Evolutionary conservation across 2,113 vertebrate species (phyloP), one percentile per base, ranked within the genome.

Genomic region (Stercorarius parasiticus): DNA sequence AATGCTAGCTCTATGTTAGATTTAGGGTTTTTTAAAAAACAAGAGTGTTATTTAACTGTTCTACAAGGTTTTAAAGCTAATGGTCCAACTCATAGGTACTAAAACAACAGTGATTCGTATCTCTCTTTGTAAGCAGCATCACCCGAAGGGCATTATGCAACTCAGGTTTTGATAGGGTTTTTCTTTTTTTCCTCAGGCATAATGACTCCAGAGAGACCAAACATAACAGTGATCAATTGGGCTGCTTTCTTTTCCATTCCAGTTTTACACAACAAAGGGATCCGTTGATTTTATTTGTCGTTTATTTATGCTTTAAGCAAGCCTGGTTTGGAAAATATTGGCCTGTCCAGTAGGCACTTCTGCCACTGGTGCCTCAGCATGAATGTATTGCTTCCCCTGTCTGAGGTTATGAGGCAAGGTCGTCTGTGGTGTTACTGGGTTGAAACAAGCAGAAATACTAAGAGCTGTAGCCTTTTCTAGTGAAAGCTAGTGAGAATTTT

Each of bases 31-130:
- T 79, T 71, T 4, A 4, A 17, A 43, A 91, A 82, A 67, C 7
- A 69, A 7, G 49, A 38, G 17, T 43, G 56, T 14, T 65, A 67
- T 84, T 74, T 88, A 82, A 89, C 76, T 72, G 77, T 95, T 93
- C 43, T n/a, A 50, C n/a, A 62, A 36, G 30, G 42, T 91, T 93
- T 97, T 82, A 84, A 95, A 82, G 55, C 47, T 91, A 91, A 89
- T 76, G 49, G 45, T 38, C 50, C 38, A 86, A 2, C 18, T 88
- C 66, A 80, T 16, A 67, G 83, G 80, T 69, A 95, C 56, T 73
- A 95, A 96, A 96, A 45, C 52, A 96, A 38, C 27, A 81, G 43
- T 69, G 86, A 87, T 91, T 94, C 73, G 23, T 79, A 91, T 89
- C 49, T 94, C 78, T 70, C 82, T 88, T 84, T 89, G 72, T 82